phyloP scores from a whole-genome alignment of 2,888 invertebrate species.

The Lacanobia wlatinum region DNA sequence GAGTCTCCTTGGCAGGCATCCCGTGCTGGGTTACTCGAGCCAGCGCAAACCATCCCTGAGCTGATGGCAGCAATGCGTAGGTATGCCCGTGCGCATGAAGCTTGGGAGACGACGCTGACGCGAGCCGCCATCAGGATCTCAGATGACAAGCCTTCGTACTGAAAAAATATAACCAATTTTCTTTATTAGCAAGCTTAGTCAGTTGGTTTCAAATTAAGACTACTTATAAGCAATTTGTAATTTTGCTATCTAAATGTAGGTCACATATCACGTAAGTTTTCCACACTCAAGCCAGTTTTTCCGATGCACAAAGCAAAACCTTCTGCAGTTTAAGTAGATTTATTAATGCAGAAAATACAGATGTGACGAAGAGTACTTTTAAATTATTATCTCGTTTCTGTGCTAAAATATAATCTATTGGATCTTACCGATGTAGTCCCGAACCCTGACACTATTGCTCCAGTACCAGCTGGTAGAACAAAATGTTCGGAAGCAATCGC shows the following conservation, averaged over 20 bases:
- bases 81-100: slow-evolving; percentile 81
- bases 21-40: slow-evolving; percentile 75
- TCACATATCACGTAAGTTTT: background rate
- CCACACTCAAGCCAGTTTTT: background rate
- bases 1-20: slow-evolving; percentile 91
- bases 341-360: background rate
- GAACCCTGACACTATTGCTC: slow-evolving; percentile 85
- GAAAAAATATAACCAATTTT: slow-evolving; percentile 56
- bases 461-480: slow-evolving; percentile 74
- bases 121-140: slow-evolving; percentile 78
- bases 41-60: slow-evolving; percentile 86
- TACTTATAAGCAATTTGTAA: too few relatives aligned
- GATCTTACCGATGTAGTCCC: slow-evolving; percentile 78
- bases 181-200: background rate
- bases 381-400: background rate
- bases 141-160: slow-evolving; percentile 82
- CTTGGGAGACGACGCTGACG: slow-evolving; percentile 82
- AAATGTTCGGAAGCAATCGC: slow-evolving; percentile 71
- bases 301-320: background rate
- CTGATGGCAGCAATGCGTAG: slow-evolving; percentile 76
- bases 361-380: background rate
- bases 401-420: background rate
- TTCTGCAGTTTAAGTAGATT: background rate
- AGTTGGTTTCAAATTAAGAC: background rate
- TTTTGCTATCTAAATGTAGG: background rate